Percentiles rank a stretch among this genome's conserved stretches.
phyloP scores from a whole-genome alignment of 1,140 invertebrate genomes.

The Argopecten irradians region DNA sequence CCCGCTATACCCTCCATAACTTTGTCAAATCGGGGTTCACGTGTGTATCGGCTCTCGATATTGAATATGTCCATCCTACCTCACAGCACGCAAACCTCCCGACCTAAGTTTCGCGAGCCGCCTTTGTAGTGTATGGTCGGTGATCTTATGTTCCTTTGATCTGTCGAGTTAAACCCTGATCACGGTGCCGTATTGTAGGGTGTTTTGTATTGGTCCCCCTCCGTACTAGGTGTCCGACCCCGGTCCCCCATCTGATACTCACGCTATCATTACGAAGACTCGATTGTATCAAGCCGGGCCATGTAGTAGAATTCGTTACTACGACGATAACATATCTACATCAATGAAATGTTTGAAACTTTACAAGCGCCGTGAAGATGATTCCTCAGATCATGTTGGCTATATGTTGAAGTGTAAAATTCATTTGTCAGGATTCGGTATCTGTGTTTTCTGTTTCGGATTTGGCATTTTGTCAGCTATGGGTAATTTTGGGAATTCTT shows the following conservation, averaged over 20 bases:
- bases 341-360: slow-evolving; percentile 23
- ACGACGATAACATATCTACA: slow-evolving; percentile 17
- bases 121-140: not conserved
- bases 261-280: not conserved
- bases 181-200: not conserved
- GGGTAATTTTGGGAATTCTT: not conserved
- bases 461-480: not conserved
- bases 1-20: not conserved
- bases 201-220: slow-evolving; percentile 13
- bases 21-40: not conserved
- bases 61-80: slow-evolving; percentile 9
- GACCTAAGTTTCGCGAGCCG: slow-evolving; percentile 5
- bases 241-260: slow-evolving; percentile 14
- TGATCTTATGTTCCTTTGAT: slow-evolving; percentile 1
- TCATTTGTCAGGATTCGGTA: slow-evolving; percentile 6
- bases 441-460: slow-evolving; percentile 1
- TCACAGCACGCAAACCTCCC: not conserved
- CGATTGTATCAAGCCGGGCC: not conserved
- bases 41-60: not conserved
- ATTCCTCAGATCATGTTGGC: not conserved
- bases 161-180: not conserved
- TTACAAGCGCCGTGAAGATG: slow-evolving; percentile 14
- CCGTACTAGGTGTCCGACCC: slow-evolving; percentile 13
- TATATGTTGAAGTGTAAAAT: slow-evolving; percentile 9
- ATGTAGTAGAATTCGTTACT: not conserved